Evolutionary conservation across 35 echinoderm and acorn worm genomes (phyloP).

Genomic region (Chiridota heheva): DNA sequence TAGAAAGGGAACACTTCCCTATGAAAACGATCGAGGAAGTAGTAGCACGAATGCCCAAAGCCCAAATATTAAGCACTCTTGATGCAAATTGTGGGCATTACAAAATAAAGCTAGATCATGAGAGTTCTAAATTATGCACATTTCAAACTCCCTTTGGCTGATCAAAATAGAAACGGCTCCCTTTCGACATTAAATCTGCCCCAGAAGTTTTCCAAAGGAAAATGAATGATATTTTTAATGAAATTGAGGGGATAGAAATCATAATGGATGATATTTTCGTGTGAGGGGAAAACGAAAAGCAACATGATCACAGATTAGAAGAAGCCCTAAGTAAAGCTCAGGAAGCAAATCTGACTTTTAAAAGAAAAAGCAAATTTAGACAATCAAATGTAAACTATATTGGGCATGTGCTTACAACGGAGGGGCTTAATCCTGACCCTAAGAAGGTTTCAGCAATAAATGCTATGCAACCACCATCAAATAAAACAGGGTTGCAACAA

Average conservation of each 20-base stretch:
- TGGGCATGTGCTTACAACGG: conserved; percentile 29
- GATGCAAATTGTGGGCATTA: conserved; percentile 41
- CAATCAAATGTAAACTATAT: conserved; percentile 9
- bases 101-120: conserved; percentile 42
- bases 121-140: conserved; percentile 48
- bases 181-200: conserved; percentile 35
- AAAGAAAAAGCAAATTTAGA: conserved; percentile 11
- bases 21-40: conserved; percentile 9
- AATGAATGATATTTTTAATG: no score
- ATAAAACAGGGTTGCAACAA: conserved; percentile 25
- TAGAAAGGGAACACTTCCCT: conserved; percentile 27
- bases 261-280: conserved; percentile 39
- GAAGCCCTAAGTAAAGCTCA: no score
- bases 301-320: conserved; percentile 4
- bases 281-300: conserved; percentile 11
- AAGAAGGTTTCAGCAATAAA: background rate
- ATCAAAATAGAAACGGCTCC: conserved; percentile 19
- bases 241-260: no score
- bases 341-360: no score
- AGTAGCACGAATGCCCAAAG: background rate
- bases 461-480: background rate
- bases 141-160: conserved; percentile 38
- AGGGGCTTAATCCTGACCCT: conserved; percentile 21
- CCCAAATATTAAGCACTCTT: background rate
- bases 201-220: no score